Conservation (phyloP, 2,888 invertebrate species). For the Eupithecia abbreviata region DNA sequence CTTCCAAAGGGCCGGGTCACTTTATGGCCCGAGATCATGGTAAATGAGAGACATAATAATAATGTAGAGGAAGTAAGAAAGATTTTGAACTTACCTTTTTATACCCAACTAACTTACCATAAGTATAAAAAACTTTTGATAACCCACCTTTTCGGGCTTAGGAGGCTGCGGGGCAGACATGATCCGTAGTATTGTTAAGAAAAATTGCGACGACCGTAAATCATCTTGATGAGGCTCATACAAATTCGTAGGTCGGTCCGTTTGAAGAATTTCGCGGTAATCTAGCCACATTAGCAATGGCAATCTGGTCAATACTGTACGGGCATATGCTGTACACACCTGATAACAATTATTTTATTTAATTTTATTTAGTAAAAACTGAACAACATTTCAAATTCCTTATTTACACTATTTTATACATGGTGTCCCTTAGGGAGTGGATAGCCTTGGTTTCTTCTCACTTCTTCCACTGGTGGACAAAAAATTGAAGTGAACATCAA, state of each 20-base stretch:
- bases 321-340: slow-evolving; percentile 78
- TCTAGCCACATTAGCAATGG: slow-evolving; percentile 80
- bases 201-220: slow-evolving; percentile 69
- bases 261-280: slow-evolving; percentile 68
- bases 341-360: slow-evolving; percentile 44
- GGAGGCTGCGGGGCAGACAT: slow-evolving; percentile 82
- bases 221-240: slow-evolving; percentile 69
- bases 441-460: too few relatives aligned
- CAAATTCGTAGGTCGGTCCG: slow-evolving; percentile 57
- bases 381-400: not conserved
- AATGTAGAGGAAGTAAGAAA: too few relatives aligned
- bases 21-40: too few relatives aligned
- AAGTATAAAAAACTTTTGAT: not conserved
- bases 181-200: slow-evolving; percentile 78
- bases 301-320: slow-evolving; percentile 64
- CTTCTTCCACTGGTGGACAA: too few relatives aligned
- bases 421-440: too few relatives aligned
- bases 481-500: too few relatives aligned
- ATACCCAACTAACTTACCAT: too few relatives aligned
- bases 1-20: too few relatives aligned
- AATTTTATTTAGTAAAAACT: not conserved
- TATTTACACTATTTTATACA: too few relatives aligned
- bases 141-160: slow-evolving; percentile 74
- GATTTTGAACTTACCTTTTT: too few relatives aligned
- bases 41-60: too few relatives aligned